Evolutionary conservation across 1,140 invertebrate species (phyloP).

Genomic region (Xylocopa sonorina): DNA sequence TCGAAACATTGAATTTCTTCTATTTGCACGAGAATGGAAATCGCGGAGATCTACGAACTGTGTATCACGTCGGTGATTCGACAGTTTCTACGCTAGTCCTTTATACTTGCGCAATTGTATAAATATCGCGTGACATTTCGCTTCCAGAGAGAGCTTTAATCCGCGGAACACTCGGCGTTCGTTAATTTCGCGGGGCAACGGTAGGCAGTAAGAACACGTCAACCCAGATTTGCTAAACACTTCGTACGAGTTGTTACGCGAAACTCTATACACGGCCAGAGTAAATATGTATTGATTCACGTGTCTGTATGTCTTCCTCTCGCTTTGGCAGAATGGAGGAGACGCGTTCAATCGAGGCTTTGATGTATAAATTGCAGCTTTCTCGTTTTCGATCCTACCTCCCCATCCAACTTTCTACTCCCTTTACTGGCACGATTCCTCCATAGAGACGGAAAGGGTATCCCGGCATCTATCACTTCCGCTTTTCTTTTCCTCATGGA

Average conservation of each 20-base stretch:
- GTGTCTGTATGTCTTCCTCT: conserved; percentile 59
- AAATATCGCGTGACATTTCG: background rate
- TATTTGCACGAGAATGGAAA: background rate
- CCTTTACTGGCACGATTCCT: conserved; percentile 64
- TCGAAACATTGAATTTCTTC: too few species aligned
- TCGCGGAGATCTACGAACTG: background rate
- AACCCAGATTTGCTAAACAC: conserved; percentile 68
- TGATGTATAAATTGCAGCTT: conserved; percentile 72
- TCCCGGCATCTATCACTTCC: conserved; percentile 67
- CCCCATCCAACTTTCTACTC: conserved; percentile 61
- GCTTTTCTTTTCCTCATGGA: conserved; percentile 65
- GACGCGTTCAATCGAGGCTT: conserved; percentile 71
- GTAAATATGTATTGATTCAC: conserved; percentile 63
- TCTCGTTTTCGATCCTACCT: conserved; percentile 66
- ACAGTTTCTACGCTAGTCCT: background rate
- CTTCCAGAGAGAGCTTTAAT: conserved; percentile 43
- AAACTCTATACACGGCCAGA: conserved; percentile 38
- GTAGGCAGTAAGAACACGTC: conserved; percentile 39
- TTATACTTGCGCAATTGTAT: background rate
- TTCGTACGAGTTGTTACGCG: conserved; percentile 60
- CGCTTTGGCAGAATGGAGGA: conserved; percentile 57
- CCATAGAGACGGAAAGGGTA: conserved; percentile 54
- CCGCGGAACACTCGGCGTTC: conserved; percentile 24
- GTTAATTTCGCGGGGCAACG: conserved; percentile 59
- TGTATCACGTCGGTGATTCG: background rate